Percentiles rank a stretch among this genome's conserved stretches.
These are phyloP conservation scores for Monochamus saltuarius DNA, from an alignment of 1,140 invertebrate genomes.

Conservation along the genomic window DNA sequence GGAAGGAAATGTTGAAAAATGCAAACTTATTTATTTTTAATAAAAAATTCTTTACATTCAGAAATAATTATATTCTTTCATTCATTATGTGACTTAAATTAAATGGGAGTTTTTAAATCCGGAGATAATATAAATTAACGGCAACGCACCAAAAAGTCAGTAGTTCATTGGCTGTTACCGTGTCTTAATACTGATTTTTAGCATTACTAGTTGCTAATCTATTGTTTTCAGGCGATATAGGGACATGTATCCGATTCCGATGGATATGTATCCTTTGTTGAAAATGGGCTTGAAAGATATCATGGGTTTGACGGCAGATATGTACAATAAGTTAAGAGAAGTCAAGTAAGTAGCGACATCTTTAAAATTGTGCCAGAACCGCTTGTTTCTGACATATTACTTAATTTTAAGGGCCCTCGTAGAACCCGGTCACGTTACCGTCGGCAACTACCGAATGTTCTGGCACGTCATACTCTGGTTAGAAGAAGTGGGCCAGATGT, in stretches of 20 bases:
- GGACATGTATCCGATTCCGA: conserved; percentile 11
- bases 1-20: no score
- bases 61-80: conserved; percentile 7
- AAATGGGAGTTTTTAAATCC: conserved; percentile 6
- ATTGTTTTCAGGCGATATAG: conserved; percentile 10
- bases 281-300: not conserved
- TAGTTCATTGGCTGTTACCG: no score
- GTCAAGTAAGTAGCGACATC: no score
- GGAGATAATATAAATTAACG: not conserved
- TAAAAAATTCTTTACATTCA: not conserved
- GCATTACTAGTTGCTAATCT: no score
- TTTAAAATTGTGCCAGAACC: no score
- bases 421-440: conserved; percentile 21
- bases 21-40: conserved; percentile 10
- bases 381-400: not conserved
- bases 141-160: no score
- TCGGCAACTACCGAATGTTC: conserved; percentile 36
- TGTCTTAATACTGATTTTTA: no score
- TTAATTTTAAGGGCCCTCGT: conserved; percentile 19
- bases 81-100: conserved; percentile 3
- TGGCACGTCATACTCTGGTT: conserved; percentile 45
- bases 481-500: conserved; percentile 33
- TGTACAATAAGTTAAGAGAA: no score
- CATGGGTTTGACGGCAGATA: not conserved
- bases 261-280: not conserved